Base-by-base conservation (phyloP, 2,888 invertebrate genomes). In the Lysandra coridon region DNA sequence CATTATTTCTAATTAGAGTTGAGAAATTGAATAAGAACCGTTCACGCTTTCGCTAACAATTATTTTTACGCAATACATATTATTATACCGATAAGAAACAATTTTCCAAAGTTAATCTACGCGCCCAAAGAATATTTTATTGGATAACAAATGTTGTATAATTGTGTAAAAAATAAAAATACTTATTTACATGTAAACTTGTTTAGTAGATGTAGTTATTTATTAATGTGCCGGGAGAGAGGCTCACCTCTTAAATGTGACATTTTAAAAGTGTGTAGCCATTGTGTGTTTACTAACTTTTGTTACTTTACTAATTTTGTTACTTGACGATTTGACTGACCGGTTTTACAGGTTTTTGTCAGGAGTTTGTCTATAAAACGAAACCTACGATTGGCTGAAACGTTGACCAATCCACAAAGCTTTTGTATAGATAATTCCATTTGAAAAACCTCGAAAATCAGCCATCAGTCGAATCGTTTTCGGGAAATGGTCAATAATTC, bases 41-140 rank as follows among this genome's bases (percentile, higher is more conserved):
- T 53, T 7, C 44, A 74, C 74, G 74, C 74, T 74, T 44, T 74
- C 12, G n/a, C 33, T 78, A 78, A 78, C 78, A 73, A 49, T 53
- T 78, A 49, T 78, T 44, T 78, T 49, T 78, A 78, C 78, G 78
- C 83, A 82, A 73, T 44, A 60, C 80, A 33, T 14, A 69, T 3
- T 62, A 60, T 5, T 80, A 69, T 77, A 80, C 75, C 80, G 37
- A 57, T 79, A 79, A 74, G 74, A 57, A 44, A 74, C 74, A 79
- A 57, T 76, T 57, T 80, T 89, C 93, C 93, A 93, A 94, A 94
- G 94, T 92, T 91, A 87, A 90, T 90, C 90, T 88, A 90, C 85
- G 90, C 88, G 88, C 83, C 94, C 94, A 94, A 94, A 94, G 94
- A 94, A 87, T 93, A 93, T 91, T 90, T 90, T 89, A 92, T 90